These are phyloP conservation scores for Schizaphis graminum DNA, from an alignment of 2,888 invertebrate species.

Conservation along the genomic window DNA sequence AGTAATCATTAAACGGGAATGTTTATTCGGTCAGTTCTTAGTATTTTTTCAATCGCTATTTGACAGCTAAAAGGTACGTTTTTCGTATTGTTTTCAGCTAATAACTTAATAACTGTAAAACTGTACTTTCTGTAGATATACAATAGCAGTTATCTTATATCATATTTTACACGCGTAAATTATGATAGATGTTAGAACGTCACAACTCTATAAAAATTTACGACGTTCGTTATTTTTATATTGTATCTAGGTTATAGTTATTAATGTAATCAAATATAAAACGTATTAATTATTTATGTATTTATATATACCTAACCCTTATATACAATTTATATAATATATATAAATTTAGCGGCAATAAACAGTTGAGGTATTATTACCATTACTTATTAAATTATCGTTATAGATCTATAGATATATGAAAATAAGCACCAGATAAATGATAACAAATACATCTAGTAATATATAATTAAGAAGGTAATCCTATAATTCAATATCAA, in stretches of 20 bases:
- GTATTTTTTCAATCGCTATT: neutral
- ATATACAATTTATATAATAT: too few species aligned
- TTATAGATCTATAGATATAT: neutral
- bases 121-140: neutral
- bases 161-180: neutral
- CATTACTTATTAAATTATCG: neutral
- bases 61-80: neutral
- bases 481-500: neutral
- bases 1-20: neutral
- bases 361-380: too few species aligned
- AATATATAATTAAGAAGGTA: neutral
- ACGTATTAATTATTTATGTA: too few species aligned
- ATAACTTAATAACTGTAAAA: neutral
- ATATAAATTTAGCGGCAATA: too few species aligned
- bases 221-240: neutral
- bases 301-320: too few species aligned
- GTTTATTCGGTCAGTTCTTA: neutral
- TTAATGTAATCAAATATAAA: neutral
- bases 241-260: neutral
- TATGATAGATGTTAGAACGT: neutral
- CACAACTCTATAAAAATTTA: neutral
- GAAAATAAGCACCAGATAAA: neutral
- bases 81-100: neutral
- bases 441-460: neutral
- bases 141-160: neutral